These are phyloP conservation scores for Pollachius pollachius DNA, from an alignment of 2,113 vertebrate species.

Conservation along the genomic window DNA sequence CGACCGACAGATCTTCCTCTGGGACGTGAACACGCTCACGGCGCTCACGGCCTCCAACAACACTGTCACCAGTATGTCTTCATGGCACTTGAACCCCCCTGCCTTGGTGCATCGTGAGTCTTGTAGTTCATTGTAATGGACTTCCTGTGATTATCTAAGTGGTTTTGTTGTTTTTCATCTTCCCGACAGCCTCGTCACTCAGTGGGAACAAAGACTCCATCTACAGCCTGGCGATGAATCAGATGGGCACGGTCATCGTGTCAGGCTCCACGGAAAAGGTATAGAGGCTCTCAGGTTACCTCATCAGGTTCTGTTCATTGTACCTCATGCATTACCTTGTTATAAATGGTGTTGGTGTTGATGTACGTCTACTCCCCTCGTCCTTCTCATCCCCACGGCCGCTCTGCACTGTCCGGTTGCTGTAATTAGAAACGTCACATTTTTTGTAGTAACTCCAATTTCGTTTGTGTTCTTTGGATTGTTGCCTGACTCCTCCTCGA, in stretches of 20 bases:
- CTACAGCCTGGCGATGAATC: slow-evolving; percentile 99
- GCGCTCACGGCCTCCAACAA: slow-evolving; percentile 99
- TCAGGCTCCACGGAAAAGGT: slow-evolving; percentile 99
- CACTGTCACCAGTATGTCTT: slow-evolving; percentile 94
- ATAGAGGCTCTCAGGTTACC: slow-evolving; percentile 15
- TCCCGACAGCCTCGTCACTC: slow-evolving; percentile 87
- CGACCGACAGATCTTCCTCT: slow-evolving; percentile 98
- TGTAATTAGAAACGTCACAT: too few species aligned
- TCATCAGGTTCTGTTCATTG: too few species aligned
- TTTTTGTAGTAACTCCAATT: too few species aligned
- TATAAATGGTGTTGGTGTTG: too few species aligned
- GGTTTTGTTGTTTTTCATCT: slow-evolving; percentile 18
- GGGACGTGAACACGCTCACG: slow-evolving; percentile 98
- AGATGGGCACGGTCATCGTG: slow-evolving; percentile 97
- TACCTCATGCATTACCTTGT: too few species aligned
- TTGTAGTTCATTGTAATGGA: not conserved
- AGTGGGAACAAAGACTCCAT: slow-evolving; percentile 99
- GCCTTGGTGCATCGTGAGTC: not conserved
- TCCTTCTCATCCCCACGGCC: not conserved
- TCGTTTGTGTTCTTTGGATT: not conserved
- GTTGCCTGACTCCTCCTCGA: not conserved
- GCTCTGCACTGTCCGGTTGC: not conserved
- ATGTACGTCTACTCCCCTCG: not conserved
- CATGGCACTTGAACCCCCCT: not conserved
- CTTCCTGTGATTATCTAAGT: slow-evolving; percentile 1